Conservation (phyloP, 2,797 vertebrate genomes). For the Hephaestus fuliginosus region DNA sequence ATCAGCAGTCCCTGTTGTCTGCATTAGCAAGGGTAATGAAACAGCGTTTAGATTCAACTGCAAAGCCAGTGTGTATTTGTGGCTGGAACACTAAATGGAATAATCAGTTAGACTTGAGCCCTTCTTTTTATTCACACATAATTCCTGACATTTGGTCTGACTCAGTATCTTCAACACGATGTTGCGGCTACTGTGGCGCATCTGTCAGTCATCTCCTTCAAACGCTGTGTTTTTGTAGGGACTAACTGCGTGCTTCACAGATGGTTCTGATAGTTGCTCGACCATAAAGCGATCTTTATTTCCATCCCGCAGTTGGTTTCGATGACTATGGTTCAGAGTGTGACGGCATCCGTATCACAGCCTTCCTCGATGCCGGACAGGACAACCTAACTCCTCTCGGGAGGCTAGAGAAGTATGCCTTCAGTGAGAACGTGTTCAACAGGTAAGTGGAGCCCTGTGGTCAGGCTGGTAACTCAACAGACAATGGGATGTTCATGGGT, state of each 20-base stretch:
- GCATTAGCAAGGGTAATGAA: slow-evolving; percentile 37
- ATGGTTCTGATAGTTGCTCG: neutral
- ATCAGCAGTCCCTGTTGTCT: slow-evolving; percentile 35
- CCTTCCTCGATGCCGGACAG: slow-evolving; percentile 92
- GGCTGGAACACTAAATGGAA: slow-evolving; percentile 21
- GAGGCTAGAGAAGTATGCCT: slow-evolving; percentile 92
- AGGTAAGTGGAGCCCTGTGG: slow-evolving; percentile 81
- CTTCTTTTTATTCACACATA: slow-evolving; percentile 20
- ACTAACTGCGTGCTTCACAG: neutral
- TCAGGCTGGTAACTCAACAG: neutral
- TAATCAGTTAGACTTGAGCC: slow-evolving; percentile 11
- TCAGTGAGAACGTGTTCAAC: slow-evolving; percentile 94
- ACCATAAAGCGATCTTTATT: slow-evolving; percentile 9
- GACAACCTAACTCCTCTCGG: slow-evolving; percentile 90
- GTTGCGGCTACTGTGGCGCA: slow-evolving; percentile 1
- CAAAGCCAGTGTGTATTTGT: slow-evolving; percentile 38
- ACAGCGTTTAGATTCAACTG: slow-evolving; percentile 31
- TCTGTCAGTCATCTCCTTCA: neutral
- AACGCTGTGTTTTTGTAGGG: slow-evolving; percentile 22
- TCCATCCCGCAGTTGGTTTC: slow-evolving; percentile 89
- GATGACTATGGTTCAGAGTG: slow-evolving; percentile 94
- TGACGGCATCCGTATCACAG: slow-evolving; percentile 91
- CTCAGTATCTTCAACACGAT: slow-evolving; percentile 22
- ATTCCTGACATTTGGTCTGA: slow-evolving; percentile 19
- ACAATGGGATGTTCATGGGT: neutral